Evolutionary conservation across 2,888 invertebrate species (phyloP), one percentile per base, ranked within the genome.

Genomic region (Notodonta dromedarius): DNA sequence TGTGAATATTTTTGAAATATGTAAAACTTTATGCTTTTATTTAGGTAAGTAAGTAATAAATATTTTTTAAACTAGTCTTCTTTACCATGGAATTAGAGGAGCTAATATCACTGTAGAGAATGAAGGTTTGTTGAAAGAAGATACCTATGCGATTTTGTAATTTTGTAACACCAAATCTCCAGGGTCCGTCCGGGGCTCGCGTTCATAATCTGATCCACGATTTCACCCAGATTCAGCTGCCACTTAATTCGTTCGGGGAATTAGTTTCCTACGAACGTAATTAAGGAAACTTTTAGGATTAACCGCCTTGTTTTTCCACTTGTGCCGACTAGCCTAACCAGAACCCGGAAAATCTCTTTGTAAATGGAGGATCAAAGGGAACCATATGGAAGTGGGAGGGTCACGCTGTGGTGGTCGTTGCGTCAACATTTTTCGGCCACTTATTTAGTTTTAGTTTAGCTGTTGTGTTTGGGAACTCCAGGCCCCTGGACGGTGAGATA

Each of bases 201-300:
- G 77, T 79, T 82, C 81, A 86, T 87, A 88, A 87, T 85, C 87
- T 78, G 83, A 77, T 79, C 77, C 78, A 76, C 79, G 85, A 86
- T 86, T 87, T 86, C 85, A 82, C 82, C 86, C 83, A 87, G 86
- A 89, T 87, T 85, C 82, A 82, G 82, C 76, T 84, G 73, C 69
- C 82, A 82, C 86, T 85, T 90, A 91, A 91, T 92, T 89, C 88
- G 89, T 86, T 89, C 79, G 77, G 92, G 92, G 91, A 91, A 87
- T 86, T 90, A 91, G 87, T 89, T 90, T 82, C 80, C 82, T 86
- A 86, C 85, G 85, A 85, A 87, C 84, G 86, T 90, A 92, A 93
- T 93, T 93, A 93, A 85, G 86, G 84, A 89, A 93, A 93, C 83
- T 93, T 93, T 93, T 89, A 83, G 85, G 88, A 92, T 93, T 93